Percentiles rank a stretch among this genome's conserved stretches.
These are phyloP conservation scores for Corynorhinus townsendii DNA, from an alignment of 2,113 vertebrate species.

Conservation along the genomic window DNA sequence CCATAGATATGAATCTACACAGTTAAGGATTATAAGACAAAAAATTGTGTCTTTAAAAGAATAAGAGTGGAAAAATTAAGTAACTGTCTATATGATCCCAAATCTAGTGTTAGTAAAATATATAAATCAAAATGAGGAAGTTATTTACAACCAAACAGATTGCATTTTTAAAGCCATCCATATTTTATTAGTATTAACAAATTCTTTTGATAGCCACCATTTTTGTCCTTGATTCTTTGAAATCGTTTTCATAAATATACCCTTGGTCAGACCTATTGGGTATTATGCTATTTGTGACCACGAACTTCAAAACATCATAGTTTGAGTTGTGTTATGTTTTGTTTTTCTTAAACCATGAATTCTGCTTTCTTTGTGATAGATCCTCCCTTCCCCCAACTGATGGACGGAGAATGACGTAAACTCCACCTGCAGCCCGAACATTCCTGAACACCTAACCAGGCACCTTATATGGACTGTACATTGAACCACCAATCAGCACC, in stretches of 20 bases:
- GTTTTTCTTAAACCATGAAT: neutral
- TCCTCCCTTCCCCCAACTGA: too few relatives aligned
- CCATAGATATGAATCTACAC: neutral
- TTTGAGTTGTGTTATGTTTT: neutral
- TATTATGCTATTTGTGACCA: neutral
- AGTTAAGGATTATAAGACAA: neutral
- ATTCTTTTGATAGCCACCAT: neutral
- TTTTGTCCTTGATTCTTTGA: neutral
- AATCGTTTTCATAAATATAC: neutral
- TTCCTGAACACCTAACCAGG: too few relatives aligned
- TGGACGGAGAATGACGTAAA: too few relatives aligned
- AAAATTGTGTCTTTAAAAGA: neutral
- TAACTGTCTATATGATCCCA: neutral
- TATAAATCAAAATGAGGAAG: neutral
- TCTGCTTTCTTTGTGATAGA: neutral
- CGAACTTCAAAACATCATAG: neutral
- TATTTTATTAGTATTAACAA: conserved; percentile 12
- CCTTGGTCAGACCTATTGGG: neutral
- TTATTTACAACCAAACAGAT: neutral
- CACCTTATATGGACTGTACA: too few relatives aligned
- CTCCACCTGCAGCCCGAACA: too few relatives aligned
- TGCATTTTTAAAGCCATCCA: neutral
- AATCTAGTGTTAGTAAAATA: neutral
- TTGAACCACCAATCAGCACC: too few relatives aligned
- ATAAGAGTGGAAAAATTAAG: neutral